These are phyloP conservation scores for Eretmochelys imbricata DNA, from an alignment of 2,113 vertebrate species.

Conservation along the genomic window DNA sequence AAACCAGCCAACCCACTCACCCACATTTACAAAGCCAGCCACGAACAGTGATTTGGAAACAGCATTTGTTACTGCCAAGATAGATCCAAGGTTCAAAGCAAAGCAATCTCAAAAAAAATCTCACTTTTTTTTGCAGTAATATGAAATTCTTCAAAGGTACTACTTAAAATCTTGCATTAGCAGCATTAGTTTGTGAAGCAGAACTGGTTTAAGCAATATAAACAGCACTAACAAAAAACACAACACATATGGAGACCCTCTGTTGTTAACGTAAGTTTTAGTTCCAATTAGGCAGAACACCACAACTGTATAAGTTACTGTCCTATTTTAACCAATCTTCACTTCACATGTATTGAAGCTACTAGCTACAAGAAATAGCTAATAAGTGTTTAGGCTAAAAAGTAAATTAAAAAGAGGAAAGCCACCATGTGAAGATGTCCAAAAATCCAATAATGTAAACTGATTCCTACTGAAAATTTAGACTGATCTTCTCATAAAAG, in stretches of 20 bases:
- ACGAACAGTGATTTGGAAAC: not conserved
- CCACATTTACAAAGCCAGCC: not conserved
- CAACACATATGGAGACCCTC: not conserved
- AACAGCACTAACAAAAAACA: too few species aligned
- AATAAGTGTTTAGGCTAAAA: not conserved
- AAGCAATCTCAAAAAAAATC: not conserved
- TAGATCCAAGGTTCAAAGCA: not conserved
- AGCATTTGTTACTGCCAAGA: not conserved
- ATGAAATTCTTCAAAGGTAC: conserved; percentile 28
- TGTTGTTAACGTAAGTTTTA: not conserved
- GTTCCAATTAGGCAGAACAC: not conserved
- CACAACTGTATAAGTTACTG: not conserved
- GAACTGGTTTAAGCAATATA: not conserved
- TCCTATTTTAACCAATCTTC: not conserved
- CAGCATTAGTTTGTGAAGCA: not conserved
- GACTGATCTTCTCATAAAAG: not conserved
- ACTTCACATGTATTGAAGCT: not conserved
- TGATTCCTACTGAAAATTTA: not conserved
- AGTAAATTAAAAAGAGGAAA: not conserved
- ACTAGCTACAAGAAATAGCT: not conserved
- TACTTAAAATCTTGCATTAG: not conserved
- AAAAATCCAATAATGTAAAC: not conserved
- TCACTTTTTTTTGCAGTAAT: not conserved
- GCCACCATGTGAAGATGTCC: not conserved
- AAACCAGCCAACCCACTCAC: not conserved